Conservation (phyloP, 2,797 vertebrate species). For the Scolopax bukidnonensis region DNA sequence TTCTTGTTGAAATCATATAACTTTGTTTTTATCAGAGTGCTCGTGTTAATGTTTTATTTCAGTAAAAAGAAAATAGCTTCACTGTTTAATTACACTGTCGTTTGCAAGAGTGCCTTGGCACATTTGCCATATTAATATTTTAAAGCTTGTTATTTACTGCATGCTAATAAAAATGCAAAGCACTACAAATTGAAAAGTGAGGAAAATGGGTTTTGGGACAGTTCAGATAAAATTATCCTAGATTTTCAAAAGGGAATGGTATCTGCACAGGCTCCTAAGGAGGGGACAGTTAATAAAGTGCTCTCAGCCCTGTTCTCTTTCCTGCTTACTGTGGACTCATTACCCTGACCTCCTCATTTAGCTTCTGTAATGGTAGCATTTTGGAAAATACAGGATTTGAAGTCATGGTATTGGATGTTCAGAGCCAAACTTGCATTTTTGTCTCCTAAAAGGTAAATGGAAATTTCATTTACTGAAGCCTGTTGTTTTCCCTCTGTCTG, state of each 20-base stretch:
- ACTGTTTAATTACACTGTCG: constrained; percentile 39
- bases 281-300: neutral
- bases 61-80: constrained; percentile 29
- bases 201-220: neutral
- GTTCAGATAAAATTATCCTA: neutral
- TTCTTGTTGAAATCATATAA: neutral
- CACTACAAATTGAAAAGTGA: neutral
- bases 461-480: neutral
- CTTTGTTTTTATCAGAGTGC: constrained; percentile 37
- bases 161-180: constrained; percentile 23
- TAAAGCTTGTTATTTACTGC: constrained; percentile 3
- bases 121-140: constrained; percentile 27
- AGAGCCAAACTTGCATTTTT: neutral
- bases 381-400: neutral
- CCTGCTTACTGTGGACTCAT: neutral
- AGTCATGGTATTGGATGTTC: neutral
- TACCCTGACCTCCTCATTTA: neutral
- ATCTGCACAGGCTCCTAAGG: neutral
- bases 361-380: neutral
- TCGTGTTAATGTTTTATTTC: constrained; percentile 40
- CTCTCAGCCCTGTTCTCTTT: neutral
- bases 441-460: neutral
- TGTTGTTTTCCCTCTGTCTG: neutral
- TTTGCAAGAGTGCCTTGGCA: neutral
- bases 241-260: neutral